Percentiles rank a stretch among this genome's conserved stretches.
Evolutionary conservation across 1,140 invertebrate genomes (phyloP).

Genomic region (Leptoteleia sp.): DNA sequence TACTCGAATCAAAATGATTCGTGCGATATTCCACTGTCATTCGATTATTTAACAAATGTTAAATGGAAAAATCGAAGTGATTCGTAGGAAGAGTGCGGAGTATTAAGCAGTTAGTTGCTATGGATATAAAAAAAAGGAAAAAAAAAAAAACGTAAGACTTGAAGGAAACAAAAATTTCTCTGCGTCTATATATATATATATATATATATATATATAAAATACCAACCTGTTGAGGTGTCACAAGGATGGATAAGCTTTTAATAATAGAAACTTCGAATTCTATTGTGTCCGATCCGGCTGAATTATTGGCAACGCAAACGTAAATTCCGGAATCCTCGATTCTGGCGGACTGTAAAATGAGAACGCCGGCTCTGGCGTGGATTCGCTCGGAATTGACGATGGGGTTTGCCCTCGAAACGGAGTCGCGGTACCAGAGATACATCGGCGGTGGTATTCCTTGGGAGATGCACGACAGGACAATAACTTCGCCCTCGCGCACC

Average conservation of each 20-base stretch:
- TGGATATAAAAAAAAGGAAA: too few species aligned
- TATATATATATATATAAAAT: constrained; percentile 5
- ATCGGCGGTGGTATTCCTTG: constrained; percentile 82
- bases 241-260: constrained; percentile 77
- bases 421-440: constrained; percentile 81
- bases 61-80: too few species aligned
- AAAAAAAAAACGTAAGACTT: too few species aligned
- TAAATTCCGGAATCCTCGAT: constrained; percentile 91
- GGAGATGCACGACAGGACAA: constrained; percentile 81
- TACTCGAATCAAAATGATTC: too few species aligned
- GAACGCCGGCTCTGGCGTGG: constrained; percentile 83
- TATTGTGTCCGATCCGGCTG: constrained; percentile 90
- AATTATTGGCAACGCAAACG: constrained; percentile 93
- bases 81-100: too few species aligned
- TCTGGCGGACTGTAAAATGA: constrained; percentile 84
- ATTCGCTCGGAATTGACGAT: constrained; percentile 79
- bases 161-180: too few species aligned
- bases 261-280: constrained; percentile 88
- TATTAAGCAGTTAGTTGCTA: too few species aligned
- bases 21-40: too few species aligned
- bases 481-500: constrained; percentile 80
- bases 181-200: too few species aligned
- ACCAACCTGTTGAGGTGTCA: constrained; percentile 82
- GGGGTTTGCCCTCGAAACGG: constrained; percentile 73
- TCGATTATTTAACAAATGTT: too few species aligned